A percentile compares a stretch with the other conserved stretches of the same genome.
Evolutionary conservation across 2,888 invertebrate species (phyloP).

Genomic region (Pachydiplax longipennis): DNA sequence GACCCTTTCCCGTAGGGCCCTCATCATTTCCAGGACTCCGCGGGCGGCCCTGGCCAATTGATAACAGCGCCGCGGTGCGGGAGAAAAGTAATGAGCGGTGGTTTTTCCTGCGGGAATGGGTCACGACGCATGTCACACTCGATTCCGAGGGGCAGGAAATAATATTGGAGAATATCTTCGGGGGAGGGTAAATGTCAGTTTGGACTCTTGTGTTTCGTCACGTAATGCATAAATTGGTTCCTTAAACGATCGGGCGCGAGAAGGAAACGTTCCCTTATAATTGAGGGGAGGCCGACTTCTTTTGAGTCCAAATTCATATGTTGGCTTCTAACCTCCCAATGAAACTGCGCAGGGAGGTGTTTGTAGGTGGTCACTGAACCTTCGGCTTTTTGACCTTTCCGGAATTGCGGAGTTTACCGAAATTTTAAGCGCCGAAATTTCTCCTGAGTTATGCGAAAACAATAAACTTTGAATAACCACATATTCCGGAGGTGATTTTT

Average conservation of each 20-base stretch:
- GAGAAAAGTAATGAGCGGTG: not conserved
- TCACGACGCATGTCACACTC: not conserved
- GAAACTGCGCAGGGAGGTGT: not conserved
- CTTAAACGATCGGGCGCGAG: not conserved
- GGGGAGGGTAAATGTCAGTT: not conserved
- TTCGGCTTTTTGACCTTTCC: not conserved
- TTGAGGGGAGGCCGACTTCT: not conserved
- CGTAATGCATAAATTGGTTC: conserved; percentile 10
- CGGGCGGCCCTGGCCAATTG: conserved; percentile 23
- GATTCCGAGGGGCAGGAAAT: not conserved
- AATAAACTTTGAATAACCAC: not conserved
- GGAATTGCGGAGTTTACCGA: too few relatives aligned
- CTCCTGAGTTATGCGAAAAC: conserved; percentile 52
- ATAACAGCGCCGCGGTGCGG: conserved; percentile 18
- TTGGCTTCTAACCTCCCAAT: not conserved
- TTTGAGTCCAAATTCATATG: not conserved
- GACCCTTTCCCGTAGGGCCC: not conserved
- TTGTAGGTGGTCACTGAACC: not conserved
- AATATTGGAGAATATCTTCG: not conserved
- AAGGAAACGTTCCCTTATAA: not conserved
- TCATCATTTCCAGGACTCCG: conserved; percentile 2
- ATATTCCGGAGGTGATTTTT: too few relatives aligned
- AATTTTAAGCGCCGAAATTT: conserved; percentile 55
- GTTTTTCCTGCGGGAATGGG: not conserved
- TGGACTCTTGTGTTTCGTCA: not conserved